Percentiles rank a stretch among this genome's conserved stretches.
phyloP scores from a whole-genome alignment of 2,888 invertebrate species.

The Tetragnatha montana region DNA sequence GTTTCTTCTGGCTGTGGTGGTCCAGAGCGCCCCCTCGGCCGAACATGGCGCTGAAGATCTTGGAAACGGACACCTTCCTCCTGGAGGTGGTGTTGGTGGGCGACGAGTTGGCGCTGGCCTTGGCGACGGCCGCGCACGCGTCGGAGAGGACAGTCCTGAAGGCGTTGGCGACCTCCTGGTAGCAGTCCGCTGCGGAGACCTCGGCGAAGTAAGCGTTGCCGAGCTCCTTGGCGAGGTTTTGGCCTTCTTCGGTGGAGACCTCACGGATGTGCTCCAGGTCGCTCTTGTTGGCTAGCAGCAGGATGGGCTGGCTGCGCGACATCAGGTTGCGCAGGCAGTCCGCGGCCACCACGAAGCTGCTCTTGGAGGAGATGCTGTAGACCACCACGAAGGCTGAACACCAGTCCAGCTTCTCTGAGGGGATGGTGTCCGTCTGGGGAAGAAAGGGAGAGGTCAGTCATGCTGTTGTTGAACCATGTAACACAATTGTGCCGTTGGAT shows the following conservation, averaged over 20 bases:
- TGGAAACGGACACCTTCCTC: conserved; percentile 64
- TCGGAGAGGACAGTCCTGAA: conserved; percentile 48
- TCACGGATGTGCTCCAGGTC: conserved; percentile 67
- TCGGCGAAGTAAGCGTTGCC: conserved; percentile 55
- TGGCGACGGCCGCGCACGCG: conserved; percentile 25
- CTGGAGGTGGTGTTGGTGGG: conserved; percentile 45
- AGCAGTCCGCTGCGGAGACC: conserved; percentile 64
- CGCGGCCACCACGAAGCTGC: conserved; percentile 71
- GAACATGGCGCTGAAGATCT: conserved; percentile 66
- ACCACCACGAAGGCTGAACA: conserved; percentile 69
- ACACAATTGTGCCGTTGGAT: neutral
- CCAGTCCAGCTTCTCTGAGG: conserved; percentile 70
- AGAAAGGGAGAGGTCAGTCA: neutral
- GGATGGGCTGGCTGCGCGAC: conserved; percentile 41
- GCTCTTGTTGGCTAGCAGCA: conserved; percentile 63
- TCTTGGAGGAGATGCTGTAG: conserved; percentile 70
- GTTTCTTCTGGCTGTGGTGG: conserved; percentile 62
- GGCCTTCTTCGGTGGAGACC: conserved; percentile 59
- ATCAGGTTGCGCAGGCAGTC: conserved; percentile 59
- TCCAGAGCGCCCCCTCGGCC: conserved; percentile 45
- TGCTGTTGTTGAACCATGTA: neutral
- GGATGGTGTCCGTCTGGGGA: conserved; percentile 66
- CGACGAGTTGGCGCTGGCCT: conserved; percentile 36
- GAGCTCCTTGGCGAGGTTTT: conserved; percentile 46
- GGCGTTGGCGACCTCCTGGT: conserved; percentile 64